Evolutionary conservation across 2,888 invertebrate species (phyloP).

Genomic region (Rambutsinella grinnellia): DNA sequence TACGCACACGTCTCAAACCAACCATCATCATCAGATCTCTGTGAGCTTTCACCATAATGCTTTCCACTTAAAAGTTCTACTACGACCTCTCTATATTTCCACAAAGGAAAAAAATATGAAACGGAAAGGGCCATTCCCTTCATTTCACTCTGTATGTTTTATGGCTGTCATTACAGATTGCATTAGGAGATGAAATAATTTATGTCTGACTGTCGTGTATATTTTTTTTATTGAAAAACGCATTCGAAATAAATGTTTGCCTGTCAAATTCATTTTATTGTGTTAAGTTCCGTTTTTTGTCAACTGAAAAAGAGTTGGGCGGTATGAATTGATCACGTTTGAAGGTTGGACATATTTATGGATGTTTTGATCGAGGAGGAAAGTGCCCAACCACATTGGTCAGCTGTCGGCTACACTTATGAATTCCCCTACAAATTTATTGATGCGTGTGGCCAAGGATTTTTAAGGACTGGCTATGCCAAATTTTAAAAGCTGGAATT

Average conservation of each 20-base stretch:
- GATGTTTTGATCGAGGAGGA: neutral
- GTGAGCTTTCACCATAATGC: neutral
- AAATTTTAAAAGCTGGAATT: neutral
- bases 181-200: conserved; percentile 33
- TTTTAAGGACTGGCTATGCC: neutral
- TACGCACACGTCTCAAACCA: neutral
- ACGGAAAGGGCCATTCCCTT: neutral
- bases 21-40: neutral
- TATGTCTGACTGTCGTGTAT: conserved; percentile 32
- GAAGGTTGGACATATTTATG: neutral
- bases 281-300: neutral
- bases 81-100: too few relatives aligned
- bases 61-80: too few relatives aligned
- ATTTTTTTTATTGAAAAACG: conserved; percentile 40
- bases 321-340: neutral
- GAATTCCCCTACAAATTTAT: neutral
- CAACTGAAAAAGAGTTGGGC: neutral
- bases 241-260: neutral
- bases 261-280: neutral
- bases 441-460: neutral
- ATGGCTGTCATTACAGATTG: neutral
- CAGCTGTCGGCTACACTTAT: neutral
- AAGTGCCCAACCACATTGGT: neutral
- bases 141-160: neutral
- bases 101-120: too few relatives aligned